Percentiles rank a stretch among this genome's conserved stretches.
These are phyloP conservation scores for Rhodophaea formosa DNA, from an alignment of 2,888 invertebrate species.

Conservation along the genomic window DNA sequence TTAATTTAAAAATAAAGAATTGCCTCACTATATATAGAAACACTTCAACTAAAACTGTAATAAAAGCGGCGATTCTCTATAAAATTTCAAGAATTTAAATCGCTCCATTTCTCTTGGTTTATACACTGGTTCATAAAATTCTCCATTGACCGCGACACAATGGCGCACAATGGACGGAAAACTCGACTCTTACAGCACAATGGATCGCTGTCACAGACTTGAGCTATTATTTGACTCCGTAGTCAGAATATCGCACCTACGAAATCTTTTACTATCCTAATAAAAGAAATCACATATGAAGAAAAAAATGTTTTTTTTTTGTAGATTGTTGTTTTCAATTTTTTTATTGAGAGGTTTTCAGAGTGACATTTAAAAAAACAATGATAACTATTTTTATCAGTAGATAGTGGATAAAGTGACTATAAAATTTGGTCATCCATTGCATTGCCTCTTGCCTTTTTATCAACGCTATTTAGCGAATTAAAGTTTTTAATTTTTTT, in stretches of 20 bases:
- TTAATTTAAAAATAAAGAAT: too few species aligned
- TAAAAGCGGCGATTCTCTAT: background rate
- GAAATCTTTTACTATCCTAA: background rate
- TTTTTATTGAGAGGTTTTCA: too few species aligned
- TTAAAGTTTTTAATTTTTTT: too few species aligned
- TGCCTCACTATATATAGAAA: too few species aligned
- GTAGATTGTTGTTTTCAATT: background rate
- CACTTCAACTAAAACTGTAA: background rate
- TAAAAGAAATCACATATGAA: too few species aligned
- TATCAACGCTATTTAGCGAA: too few species aligned
- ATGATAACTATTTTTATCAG: too few species aligned
- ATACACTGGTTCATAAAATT: conserved; percentile 4
- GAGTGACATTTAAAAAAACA: too few species aligned
- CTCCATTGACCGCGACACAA: conserved; percentile 3
- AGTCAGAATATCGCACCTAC: background rate
- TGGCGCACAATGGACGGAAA: conserved; percentile 7
- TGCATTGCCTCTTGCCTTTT: too few species aligned
- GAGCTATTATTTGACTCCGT: conserved; percentile 6
- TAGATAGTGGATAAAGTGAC: too few species aligned
- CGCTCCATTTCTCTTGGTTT: background rate
- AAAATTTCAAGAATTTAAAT: conserved; percentile 1
- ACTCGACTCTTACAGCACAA: conserved; percentile 3
- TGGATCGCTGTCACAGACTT: conserved; percentile 10
- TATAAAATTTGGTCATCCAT: too few species aligned
- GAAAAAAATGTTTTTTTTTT: background rate